phyloP scores from a whole-genome alignment of 2,113 vertebrate species.

The Lophochroa leadbeateri region DNA sequence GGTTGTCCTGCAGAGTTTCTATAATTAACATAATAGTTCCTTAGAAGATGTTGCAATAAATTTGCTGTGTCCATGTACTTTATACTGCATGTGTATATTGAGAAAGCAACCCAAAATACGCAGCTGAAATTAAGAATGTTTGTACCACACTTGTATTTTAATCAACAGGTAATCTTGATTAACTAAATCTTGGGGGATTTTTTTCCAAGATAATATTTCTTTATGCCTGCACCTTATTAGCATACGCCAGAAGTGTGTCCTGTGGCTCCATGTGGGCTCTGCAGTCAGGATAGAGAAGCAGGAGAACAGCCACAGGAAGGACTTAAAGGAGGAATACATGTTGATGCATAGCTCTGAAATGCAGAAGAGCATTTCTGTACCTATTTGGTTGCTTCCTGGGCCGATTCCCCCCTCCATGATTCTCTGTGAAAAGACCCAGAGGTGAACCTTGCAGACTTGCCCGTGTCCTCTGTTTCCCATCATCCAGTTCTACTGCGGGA shows the following conservation, averaged over 20 bases:
- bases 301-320: not conserved
- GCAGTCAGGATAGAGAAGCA: not conserved
- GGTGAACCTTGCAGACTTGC: not conserved
- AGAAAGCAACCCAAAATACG: not conserved
- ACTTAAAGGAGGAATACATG: not conserved
- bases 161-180: not conserved
- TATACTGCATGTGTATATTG: not conserved
- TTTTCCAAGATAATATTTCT: not conserved
- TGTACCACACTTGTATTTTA: not conserved
- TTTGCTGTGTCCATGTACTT: not conserved
- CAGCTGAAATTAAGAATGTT: not conserved
- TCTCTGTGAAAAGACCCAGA: not conserved
- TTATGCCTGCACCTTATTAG: not conserved
- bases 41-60: not conserved
- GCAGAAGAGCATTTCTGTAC: not conserved
- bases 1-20: not conserved
- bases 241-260: not conserved
- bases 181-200: not conserved
- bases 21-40: not conserved
- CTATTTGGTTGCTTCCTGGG: not conserved
- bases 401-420: fast-evolving
- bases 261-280: not conserved
- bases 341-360: not conserved
- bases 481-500: not conserved
- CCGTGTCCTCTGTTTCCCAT: not conserved